These are phyloP conservation scores for Napeogenes inachia DNA, from an alignment of 2,888 invertebrate species.

Conservation along the genomic window DNA sequence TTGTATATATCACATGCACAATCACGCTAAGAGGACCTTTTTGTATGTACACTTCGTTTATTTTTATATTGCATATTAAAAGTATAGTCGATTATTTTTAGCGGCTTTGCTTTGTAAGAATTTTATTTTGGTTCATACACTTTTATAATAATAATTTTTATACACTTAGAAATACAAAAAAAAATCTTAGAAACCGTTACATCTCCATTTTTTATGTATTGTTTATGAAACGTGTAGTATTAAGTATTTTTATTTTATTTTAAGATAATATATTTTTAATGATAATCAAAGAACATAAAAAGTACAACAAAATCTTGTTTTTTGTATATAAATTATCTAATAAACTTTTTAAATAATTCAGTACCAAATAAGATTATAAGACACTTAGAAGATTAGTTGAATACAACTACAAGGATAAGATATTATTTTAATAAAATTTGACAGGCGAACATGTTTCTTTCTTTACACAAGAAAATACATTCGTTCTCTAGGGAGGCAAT, in stretches of 20 bases:
- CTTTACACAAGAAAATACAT: not conserved
- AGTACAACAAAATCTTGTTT: too few relatives aligned
- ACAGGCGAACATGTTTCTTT: not conserved
- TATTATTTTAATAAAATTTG: not conserved
- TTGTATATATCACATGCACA: conserved; percentile 23
- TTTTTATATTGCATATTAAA: conserved; percentile 8
- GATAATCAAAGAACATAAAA: too few relatives aligned
- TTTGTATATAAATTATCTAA: too few relatives aligned
- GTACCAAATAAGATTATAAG: too few relatives aligned
- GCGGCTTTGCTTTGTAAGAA: not conserved
- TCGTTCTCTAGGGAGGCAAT: not conserved
- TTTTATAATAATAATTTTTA: not conserved
- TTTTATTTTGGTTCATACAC: not conserved
- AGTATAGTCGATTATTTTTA: not conserved
- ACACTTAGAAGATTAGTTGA: not conserved
- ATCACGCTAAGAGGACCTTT: conserved; percentile 21
- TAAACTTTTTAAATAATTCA: too few relatives aligned
- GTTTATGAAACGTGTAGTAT: too few relatives aligned
- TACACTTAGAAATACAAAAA: too few relatives aligned
- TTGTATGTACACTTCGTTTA: conserved; percentile 12
- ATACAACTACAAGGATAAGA: not conserved
- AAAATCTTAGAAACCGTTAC: too few relatives aligned
- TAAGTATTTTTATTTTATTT: too few relatives aligned
- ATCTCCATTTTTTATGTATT: too few relatives aligned
- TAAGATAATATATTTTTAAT: too few relatives aligned